These are phyloP conservation scores for Chelonia mydas DNA, from an alignment of 2,797 vertebrate species.

Conservation along the genomic window DNA sequence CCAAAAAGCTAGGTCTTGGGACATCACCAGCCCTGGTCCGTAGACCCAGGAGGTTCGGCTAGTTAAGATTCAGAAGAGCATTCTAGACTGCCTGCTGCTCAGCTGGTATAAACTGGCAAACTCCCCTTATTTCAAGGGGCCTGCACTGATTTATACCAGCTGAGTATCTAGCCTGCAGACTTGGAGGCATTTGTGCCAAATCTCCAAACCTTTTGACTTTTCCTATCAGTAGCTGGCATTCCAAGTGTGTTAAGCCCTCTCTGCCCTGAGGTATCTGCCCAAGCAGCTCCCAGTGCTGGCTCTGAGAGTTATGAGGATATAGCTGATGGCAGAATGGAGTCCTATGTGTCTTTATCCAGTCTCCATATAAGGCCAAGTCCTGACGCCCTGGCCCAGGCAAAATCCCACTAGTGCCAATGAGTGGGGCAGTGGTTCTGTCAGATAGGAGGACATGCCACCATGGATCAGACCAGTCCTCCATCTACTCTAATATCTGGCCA, in stretches of 20 bases:
- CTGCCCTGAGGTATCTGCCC: slow-evolving; percentile 51
- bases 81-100: slow-evolving; percentile 1
- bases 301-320: neutral
- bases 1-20: slow-evolving; percentile 19
- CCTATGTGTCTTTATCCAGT: neutral
- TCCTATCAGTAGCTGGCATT: slow-evolving; percentile 48
- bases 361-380: neutral
- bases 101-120: neutral
- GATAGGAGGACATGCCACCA: neutral
- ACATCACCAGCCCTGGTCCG: neutral
- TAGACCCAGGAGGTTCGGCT: neutral
- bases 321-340: neutral
- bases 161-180: slow-evolving; percentile 39
- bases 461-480: neutral
- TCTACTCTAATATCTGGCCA: neutral
- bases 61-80: neutral
- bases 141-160: slow-evolving; percentile 35
- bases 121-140: slow-evolving; percentile 2
- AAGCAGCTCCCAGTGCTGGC: neutral
- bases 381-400: neutral
- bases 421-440: neutral
- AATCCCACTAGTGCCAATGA: neutral
- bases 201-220: slow-evolving; percentile 62
- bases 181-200: slow-evolving; percentile 40
- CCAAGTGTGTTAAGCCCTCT: slow-evolving; percentile 23